Evolutionary conservation across 2,113 vertebrate genomes (phyloP), one percentile per base, ranked within the genome.

Genomic region (Limnothrissa miodon): DNA sequence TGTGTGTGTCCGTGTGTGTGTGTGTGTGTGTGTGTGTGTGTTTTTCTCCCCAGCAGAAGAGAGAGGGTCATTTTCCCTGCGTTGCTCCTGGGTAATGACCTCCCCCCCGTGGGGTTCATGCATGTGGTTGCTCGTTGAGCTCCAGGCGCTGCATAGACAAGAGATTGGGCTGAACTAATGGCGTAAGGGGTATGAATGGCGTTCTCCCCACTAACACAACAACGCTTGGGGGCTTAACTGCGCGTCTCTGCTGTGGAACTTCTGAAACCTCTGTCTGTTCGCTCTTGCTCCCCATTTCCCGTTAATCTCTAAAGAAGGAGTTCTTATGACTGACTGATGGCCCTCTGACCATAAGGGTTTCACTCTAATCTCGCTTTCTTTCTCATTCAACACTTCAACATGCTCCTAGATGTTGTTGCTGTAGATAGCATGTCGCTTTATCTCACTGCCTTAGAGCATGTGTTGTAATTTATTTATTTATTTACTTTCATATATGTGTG

Each of bases 1-100:
- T n/a, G n/a, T n/a, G n/a, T n/a, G n/a, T n/a, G n/a, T n/a, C n/a
- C n/a, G n/a, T n/a, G n/a, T n/a, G n/a, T n/a, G n/a, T n/a, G n/a
- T n/a, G n/a, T n/a, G n/a, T n/a, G n/a, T n/a, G n/a, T n/a, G n/a
- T n/a, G n/a, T n/a, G n/a, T n/a, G n/a, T n/a, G 1, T 51, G 15
- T 51, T 89, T 70, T 82, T 95, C 94, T 93, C 89, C 93, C 91
- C 92, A 93, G 92, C 94, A 97, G 96, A 95, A 95, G 94, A 93
- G 96, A 98, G 91, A 95, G 94, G 94, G 97, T 97, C 93, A 92
- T 95, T 81, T 97, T 98, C 93, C 95, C 96, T 87, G 93, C 95
- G 81, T 93, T 97, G 92, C 94, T 97, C 93, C 92, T 97, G 95
- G 96, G 97, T 97, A 97, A 91, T 95, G 90, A 80, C 82, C 89